Evolutionary conservation across 1,140 invertebrate genomes (phyloP), one percentile per base, ranked within the genome.

Genomic region (Eumeta japonica): DNA sequence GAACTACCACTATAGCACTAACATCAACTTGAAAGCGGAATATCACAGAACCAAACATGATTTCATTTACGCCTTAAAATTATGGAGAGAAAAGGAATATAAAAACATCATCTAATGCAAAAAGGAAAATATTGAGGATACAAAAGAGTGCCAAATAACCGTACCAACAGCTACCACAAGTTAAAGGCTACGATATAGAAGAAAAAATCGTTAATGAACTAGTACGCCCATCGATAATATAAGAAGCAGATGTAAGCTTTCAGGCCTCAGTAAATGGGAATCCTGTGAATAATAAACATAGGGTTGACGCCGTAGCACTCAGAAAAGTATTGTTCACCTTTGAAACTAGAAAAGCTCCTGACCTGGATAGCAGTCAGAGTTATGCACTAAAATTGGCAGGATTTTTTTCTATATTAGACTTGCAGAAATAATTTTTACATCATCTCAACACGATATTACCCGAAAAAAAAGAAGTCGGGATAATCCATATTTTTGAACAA

Each of bases 181-280:
- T 24, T 7, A 7, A 24, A 7, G 20, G n/a, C 20, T 24, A n/a
- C n/a, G 20, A 24, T 24, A 24, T n/a, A n/a, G 20, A 24, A n/a
- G 20, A 24, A n/a, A 24, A 24, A 24, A 24, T n/a, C 20, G 5
- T 24, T 24, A n/a, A 24, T 24, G 20, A 5, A 7, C 20, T 24
- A 7, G 20, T 24, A 24, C 5, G n/a, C 5, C 5, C 20, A 7
- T 5, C 20, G 5, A 24, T 24, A 5, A n/a, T 24, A n/a, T n/a
- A 24, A 24, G 20, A 24, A 24, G 5, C 20, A 24, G n/a, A 24
- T 24, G 20, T 24, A 24, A 24, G n/a, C 20, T 24, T 24, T 24
- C n/a, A n/a, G n/a, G n/a, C n/a, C n/a, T n/a, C n/a, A n/a, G n/a
- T n/a, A n/a, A n/a, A n/a, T n/a, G n/a, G n/a, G n/a, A n/a, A n/a